Evolutionary conservation across 2,888 invertebrate species (phyloP).

Genomic region (Synanthedon myopaeformis): DNA sequence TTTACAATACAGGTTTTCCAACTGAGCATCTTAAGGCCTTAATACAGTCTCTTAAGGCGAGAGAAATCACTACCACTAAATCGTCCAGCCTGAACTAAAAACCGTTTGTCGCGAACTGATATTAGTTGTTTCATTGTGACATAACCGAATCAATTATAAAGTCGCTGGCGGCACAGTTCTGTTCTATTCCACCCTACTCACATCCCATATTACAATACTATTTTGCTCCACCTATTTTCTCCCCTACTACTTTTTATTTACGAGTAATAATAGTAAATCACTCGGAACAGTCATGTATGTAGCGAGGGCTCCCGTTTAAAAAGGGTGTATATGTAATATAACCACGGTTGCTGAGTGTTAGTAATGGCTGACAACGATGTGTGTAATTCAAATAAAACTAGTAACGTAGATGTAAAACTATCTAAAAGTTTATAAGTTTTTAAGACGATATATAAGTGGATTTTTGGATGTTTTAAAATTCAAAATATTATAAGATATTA

Average conservation of each 20-base stretch:
- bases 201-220: constrained; percentile 46
- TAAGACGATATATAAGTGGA: too few species aligned
- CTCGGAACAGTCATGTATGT: constrained; percentile 45
- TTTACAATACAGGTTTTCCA: too few species aligned
- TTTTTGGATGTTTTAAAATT: too few species aligned
- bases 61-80: too few species aligned
- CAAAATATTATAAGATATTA: too few species aligned
- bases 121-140: constrained; percentile 22
- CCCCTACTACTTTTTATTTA: constrained; percentile 70
- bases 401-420: too few species aligned
- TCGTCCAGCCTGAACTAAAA: neutral
- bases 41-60: too few species aligned
- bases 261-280: constrained; percentile 69
- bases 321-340: constrained; percentile 47
- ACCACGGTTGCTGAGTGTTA: constrained; percentile 10
- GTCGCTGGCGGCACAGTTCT: constrained; percentile 35
- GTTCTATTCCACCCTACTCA: constrained; percentile 54
- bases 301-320: constrained; percentile 31
- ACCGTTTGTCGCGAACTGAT: constrained; percentile 5
- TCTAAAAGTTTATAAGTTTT: too few species aligned
- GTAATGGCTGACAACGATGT: neutral
- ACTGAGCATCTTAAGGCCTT: too few species aligned
- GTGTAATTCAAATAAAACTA: too few species aligned
- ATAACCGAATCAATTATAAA: constrained; percentile 66
- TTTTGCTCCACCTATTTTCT: constrained; percentile 67